Evolutionary conservation across 2,888 invertebrate species (phyloP).

Genomic region (Nesidiocoris tenuis): DNA sequence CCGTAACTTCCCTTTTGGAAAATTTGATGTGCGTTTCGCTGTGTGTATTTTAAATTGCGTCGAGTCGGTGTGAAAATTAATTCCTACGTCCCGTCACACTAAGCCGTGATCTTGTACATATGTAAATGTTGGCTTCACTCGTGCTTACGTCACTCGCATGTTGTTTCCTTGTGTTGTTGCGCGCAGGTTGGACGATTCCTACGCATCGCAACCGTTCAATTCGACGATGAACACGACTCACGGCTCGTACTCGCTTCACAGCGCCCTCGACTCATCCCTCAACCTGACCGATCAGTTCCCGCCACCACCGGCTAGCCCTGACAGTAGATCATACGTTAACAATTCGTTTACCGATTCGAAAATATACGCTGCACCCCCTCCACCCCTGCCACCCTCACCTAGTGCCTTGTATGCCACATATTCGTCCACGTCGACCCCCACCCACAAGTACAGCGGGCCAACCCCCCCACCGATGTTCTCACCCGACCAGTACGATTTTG

Average conservation of each 20-base stretch:
- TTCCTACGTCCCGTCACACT: no score
- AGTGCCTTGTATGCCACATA: neutral
- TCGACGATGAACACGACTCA: conserved; percentile 44
- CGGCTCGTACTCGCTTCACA: conserved; percentile 37
- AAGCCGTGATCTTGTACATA: neutral
- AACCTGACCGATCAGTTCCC: conserved; percentile 22
- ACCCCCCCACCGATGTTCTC: conserved; percentile 29
- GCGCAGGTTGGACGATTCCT: conserved; percentile 43
- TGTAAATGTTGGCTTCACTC: neutral
- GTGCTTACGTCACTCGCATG: neutral
- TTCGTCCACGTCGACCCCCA: conserved; percentile 38
- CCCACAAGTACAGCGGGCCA: conserved; percentile 33
- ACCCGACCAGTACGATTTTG: conserved; percentile 7
- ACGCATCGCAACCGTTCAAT: conserved; percentile 44
- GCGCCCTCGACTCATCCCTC: conserved; percentile 31
- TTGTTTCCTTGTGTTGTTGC: conserved; percentile 8
- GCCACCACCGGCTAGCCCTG: conserved; percentile 20
- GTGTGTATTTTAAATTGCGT: no score
- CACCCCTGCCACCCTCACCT: neutral
- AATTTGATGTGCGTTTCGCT: no score
- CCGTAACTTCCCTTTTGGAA: no score
- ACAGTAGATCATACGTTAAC: conserved; percentile 47
- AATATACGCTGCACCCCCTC: conserved; percentile 40
- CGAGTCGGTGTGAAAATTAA: no score
- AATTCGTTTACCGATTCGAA: conserved; percentile 48